Percentiles rank a stretch among this genome's conserved stretches.
phyloP scores from a whole-genome alignment of 35 echinoderm and acorn worm species.

The Acanthaster planci region DNA sequence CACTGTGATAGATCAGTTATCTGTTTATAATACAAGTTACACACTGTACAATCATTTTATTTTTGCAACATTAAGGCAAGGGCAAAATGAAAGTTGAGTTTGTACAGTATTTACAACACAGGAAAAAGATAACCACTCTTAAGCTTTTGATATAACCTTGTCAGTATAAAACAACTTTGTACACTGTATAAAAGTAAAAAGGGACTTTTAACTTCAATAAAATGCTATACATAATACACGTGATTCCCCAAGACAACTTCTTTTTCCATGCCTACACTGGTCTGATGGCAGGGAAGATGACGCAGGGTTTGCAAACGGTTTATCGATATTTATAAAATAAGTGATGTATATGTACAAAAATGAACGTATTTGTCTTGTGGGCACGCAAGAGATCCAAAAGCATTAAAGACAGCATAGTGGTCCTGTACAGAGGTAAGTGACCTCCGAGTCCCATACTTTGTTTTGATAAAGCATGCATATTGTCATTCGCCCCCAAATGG shows the following conservation, averaged over 20 bases:
- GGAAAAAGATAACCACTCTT: neutral
- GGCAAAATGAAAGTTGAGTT: neutral
- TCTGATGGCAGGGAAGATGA: neutral
- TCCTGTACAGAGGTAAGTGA: no score
- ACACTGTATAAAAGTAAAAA: slow-evolving; percentile 16
- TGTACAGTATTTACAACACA: slow-evolving; percentile 14
- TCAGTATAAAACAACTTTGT: slow-evolving; percentile 21
- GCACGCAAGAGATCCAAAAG: neutral
- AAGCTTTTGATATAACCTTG: neutral
- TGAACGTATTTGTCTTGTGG: neutral
- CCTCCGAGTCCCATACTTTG: no score
- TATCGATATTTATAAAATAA: neutral
- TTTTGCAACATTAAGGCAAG: neutral
- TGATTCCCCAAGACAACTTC: neutral
- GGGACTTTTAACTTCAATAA: slow-evolving; percentile 5
- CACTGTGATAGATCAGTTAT: neutral
- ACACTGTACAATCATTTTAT: neutral
- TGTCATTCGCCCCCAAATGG: no score
- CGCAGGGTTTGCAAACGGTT: neutral
- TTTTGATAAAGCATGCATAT: no score
- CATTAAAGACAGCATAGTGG: neutral
- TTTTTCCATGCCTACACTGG: neutral
- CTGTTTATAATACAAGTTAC: slow-evolving; percentile 1
- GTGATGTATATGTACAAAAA: neutral
- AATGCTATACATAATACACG: slow-evolving; percentile 28